phyloP scores from a whole-genome alignment of 1,140 invertebrate genomes.

The Saxidomus purpurata region DNA sequence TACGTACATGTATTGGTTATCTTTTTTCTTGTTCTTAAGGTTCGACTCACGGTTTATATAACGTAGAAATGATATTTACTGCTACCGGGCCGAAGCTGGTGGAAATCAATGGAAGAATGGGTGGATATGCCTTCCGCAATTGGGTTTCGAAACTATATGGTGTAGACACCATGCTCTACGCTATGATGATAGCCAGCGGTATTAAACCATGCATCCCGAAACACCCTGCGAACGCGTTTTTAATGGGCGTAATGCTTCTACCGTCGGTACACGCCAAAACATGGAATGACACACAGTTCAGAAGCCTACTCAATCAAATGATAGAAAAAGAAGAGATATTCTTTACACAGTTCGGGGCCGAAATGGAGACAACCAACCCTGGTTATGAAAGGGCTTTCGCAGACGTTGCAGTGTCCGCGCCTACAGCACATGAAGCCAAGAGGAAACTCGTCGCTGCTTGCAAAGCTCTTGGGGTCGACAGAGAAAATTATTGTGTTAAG shows the following conservation, averaged over 20 bases:
- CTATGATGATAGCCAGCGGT: conserved; percentile 68
- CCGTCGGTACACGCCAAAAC: conserved; percentile 62
- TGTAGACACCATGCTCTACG: conserved; percentile 68
- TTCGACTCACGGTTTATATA: conserved; percentile 71
- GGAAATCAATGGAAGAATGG: conserved; percentile 77
- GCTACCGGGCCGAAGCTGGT: conserved; percentile 72
- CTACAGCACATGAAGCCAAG: conserved; percentile 20
- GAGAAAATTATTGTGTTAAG: conserved; percentile 50
- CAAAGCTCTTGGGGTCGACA: conserved; percentile 59
- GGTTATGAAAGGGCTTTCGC: conserved; percentile 63
- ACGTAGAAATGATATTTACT: conserved; percentile 77
- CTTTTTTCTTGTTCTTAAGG: conserved; percentile 21
- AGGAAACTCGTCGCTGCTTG: conserved; percentile 64
- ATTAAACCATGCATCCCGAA: conserved; percentile 63
- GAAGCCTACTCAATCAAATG: conserved; percentile 50
- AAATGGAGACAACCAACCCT: not conserved
- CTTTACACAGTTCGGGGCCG: not conserved
- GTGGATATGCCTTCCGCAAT: conserved; percentile 72
- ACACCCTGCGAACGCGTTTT: not conserved
- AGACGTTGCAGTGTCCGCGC: conserved; percentile 68
- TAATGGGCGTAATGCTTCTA: conserved; percentile 73
- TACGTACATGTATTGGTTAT: not conserved
- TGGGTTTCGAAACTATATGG: conserved; percentile 71
- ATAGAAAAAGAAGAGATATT: conserved; percentile 32
- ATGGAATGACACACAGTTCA: conserved; percentile 33